Base-by-base conservation (phyloP, 2,888 invertebrate genomes). In the Seladonia tumulorum region DNA sequence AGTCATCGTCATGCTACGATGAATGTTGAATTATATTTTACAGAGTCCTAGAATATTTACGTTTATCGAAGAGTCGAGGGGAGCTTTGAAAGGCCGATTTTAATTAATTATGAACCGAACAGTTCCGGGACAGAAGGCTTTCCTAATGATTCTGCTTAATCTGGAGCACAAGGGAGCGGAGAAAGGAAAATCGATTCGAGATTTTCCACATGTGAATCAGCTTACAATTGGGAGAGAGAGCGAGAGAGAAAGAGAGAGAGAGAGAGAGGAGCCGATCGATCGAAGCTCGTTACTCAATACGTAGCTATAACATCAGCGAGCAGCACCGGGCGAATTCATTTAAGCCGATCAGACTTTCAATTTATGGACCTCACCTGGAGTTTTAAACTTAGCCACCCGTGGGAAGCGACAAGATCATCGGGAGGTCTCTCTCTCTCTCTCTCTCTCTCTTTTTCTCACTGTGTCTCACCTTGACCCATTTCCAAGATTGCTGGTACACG, bases 391-490 rank as follows among this genome's bases (percentile, higher is more conserved):
- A 42, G 18, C n/a, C 29, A 18, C 18, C 16, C 18, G 8, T 14
- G 12, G 16, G 8, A 45, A 14, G n/a, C 18, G 2, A 35, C 8
- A 14, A 10, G 39, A n/a, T 18, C 63, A 14, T 49, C 49, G 25
- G 5, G 12, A 35, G n/a, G 22, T 3, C 10, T 22, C 16, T 29
- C 29, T 63, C 63, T 63, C 63, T n/a, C 35, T 16, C 29, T 16
- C 3, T 12, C 1, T 5, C 16, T 29, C 5, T 16, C 12, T 25
- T 14, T 60, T 14, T 5, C 1, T 60, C 12, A 35, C 35, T 14
- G 16, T 42, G 25, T 53, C 60, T 75, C 70, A 78, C 84, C 84
- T 83, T 77, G 83, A 83, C 83, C 83, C 35, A 66, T 68, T 14
- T 35, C 70, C 60, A 63, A 68, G 57, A 47, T 77, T 45, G 49